Base-by-base conservation (phyloP, 2,888 invertebrate species). In the Timema podura region DNA sequence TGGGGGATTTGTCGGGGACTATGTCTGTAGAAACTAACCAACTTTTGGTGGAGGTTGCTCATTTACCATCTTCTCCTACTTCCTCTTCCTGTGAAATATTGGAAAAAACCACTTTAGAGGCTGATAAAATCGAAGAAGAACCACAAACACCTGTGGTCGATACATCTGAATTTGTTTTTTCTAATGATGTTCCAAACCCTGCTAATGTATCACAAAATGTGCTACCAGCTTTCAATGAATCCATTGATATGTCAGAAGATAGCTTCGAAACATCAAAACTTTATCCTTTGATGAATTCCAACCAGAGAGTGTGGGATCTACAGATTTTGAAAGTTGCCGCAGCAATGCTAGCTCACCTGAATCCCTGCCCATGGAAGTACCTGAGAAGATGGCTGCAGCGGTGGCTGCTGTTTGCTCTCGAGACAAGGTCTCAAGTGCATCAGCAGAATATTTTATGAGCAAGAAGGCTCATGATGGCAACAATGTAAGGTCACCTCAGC, bases 401-500 rank as follows among this genome's bases (percentile, higher is more conserved):
- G 3, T 30, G 30, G 30, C 30, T 30, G 30, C 30, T 30, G 30
- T 30, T 30, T 30, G 30, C 11, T 9, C 67, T 13, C 30, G 13
- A 49, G 67, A 44, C 51, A 54, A 67, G 49, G 51, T 54, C 10
- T 59, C 59, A 59, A 59, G 44, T 16, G 6, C 6, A 11, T 44
- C 15, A 10, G 15, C 10, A 59, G 59, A 11, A 44, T 11, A 59
- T 15, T 3, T 13, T 6, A 59, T 44, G 16, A 13, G 13, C 51
- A n/a, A n/a, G 15, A 44, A 59, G 16, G 59, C 11, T 13, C 16
- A 59, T 44, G 44, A 16, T n/a, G 59, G 44, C 16, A 59, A 59
- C 16, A 59, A 59, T 44, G 13, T 30, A 57, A 13, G 3, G 11
- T 51, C 76, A 51, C 76, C 76, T 64, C 79, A 80, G 67, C 79